phyloP scores from a whole-genome alignment of 2,888 invertebrate genomes.

The Sepioteuthis lessoniana region DNA sequence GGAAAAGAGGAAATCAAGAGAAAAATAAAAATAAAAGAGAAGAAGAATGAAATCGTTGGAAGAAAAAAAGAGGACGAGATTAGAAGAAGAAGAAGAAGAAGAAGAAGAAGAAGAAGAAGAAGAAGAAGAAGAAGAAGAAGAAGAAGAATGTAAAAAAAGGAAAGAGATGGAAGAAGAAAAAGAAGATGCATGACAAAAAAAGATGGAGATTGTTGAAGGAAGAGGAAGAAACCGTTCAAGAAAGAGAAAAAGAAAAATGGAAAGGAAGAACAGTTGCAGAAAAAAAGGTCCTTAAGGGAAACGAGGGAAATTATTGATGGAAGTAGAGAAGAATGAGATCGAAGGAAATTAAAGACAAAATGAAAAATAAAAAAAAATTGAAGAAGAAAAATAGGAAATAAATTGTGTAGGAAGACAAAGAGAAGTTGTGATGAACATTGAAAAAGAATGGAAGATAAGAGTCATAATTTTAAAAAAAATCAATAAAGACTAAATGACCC shows the following conservation, averaged over 20 bases:
- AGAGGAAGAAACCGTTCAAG: neutral
- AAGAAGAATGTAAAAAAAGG: neutral
- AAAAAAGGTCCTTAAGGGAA: accelerated
- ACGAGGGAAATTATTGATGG: no score
- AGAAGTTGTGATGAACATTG: no score
- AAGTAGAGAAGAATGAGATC: neutral
- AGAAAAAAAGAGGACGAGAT: no score
- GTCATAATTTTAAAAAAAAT: no score
- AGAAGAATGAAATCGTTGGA: neutral
- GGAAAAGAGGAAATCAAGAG: neutral
- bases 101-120: neutral
- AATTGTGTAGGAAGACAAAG: no score
- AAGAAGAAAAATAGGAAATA: neutral
- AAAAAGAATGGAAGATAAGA: no score
- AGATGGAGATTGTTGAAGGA: neutral
- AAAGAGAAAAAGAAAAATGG: neutral
- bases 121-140: neutral
- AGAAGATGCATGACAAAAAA: no score
- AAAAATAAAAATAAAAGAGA: accelerated
- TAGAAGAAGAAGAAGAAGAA: neutral
- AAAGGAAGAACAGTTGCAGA: neutral
- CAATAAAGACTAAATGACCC: no score
- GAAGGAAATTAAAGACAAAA: neutral
- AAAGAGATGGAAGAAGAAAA: neutral
- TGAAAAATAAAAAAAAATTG: neutral